Conservation (phyloP, 2,888 invertebrate genomes). For the Hirudinaria manillensis region DNA sequence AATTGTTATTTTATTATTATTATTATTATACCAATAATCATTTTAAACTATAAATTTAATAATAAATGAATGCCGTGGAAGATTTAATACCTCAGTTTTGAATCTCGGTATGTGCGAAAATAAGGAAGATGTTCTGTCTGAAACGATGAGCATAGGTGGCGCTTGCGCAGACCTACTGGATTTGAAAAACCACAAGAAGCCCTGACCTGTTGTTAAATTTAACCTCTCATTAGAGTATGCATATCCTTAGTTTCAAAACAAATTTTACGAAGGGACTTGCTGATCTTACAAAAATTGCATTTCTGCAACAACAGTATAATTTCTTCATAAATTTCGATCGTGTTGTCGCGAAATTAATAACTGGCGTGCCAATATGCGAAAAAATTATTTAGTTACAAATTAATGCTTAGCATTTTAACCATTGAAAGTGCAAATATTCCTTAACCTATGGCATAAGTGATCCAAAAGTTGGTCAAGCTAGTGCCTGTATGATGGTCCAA, state of each 20-base stretch:
- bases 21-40: too few relatives aligned
- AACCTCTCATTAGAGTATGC: background rate
- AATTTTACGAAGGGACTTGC: background rate
- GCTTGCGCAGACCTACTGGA: constrained; percentile 29
- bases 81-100: constrained; percentile 17
- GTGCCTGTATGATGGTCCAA: constrained; percentile 29
- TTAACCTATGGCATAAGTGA: constrained; percentile 24
- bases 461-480: background rate
- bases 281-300: background rate
- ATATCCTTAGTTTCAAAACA: background rate
- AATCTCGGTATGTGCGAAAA: constrained; percentile 27
- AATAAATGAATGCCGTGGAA: too few relatives aligned
- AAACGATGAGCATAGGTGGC: constrained; percentile 26
- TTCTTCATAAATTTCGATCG: constrained; percentile 1
- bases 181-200: constrained; percentile 21
- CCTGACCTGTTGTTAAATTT: constrained; percentile 21
- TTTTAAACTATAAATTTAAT: too few relatives aligned
- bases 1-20: too few relatives aligned
- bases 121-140: constrained; percentile 10
- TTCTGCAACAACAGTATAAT: background rate
- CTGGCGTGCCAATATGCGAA: too few relatives aligned
- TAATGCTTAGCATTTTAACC: background rate
- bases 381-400: too few relatives aligned
- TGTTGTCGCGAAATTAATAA: background rate
- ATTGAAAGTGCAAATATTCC: background rate